Percentiles rank a stretch among this genome's conserved stretches.
Conservation (phyloP, 2,888 invertebrate species). For the Lacanobia oleracea region DNA sequence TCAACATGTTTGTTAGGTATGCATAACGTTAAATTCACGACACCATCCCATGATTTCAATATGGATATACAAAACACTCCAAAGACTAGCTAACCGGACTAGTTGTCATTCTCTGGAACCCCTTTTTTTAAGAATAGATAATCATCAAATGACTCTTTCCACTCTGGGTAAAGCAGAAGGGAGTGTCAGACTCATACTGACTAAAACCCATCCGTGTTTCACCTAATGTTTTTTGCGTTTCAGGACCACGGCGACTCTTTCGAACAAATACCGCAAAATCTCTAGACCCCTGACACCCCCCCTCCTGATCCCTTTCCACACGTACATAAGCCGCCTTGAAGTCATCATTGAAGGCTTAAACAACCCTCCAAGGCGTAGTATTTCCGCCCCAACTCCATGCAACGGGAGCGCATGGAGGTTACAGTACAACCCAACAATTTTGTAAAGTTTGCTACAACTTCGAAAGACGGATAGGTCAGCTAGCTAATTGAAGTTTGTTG, state of each 20-base stretch:
- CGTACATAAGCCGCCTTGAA: background rate
- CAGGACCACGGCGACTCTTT: too few species aligned
- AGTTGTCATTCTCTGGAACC: background rate
- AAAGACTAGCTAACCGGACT: background rate
- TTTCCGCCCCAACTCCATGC: slow-evolving; percentile 15
- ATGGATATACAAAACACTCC: background rate
- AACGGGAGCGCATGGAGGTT: slow-evolving; percentile 26
- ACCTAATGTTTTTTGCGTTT: too few species aligned
- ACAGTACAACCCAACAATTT: slow-evolving; percentile 42
- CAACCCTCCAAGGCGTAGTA: slow-evolving; percentile 11
- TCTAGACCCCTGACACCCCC: too few species aligned
- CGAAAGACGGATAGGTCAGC: slow-evolving; percentile 57
- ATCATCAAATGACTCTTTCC: too few species aligned
- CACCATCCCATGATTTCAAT: background rate
- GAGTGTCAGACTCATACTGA: too few species aligned
- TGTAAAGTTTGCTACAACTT: slow-evolving; percentile 58
- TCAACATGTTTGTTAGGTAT: too few species aligned
- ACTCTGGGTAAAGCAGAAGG: too few species aligned
- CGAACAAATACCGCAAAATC: too few species aligned
- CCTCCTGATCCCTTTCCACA: too few species aligned
- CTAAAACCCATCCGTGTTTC: too few species aligned
- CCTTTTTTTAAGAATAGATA: too few species aligned
- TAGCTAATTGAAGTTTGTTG: slow-evolving; percentile 54
- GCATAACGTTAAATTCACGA: background rate
- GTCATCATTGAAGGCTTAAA: slow-evolving; percentile 8